Evolutionary conservation across 2,888 invertebrate species (phyloP).

Genomic region (Mythimna lalbum): DNA sequence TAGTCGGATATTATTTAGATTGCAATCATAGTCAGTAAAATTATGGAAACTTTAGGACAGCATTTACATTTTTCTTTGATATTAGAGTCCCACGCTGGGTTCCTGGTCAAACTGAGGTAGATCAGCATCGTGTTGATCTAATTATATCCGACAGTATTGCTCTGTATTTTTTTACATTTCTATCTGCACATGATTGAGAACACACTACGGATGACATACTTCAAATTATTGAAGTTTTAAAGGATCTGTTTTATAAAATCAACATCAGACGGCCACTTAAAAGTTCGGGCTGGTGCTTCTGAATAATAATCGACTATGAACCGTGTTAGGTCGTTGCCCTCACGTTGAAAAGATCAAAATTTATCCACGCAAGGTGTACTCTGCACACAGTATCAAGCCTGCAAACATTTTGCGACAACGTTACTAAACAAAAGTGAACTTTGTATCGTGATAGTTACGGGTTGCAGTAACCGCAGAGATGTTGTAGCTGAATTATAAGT

Average conservation of each 20-base stretch:
- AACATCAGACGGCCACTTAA: constrained; percentile 3
- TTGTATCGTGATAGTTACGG: constrained; percentile 62
- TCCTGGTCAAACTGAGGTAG: not conserved
- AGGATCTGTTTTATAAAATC: not conserved
- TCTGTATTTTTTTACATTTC: not conserved
- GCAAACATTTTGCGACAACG: constrained; percentile 44
- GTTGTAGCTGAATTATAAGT: constrained; percentile 65
- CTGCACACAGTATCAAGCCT: constrained; percentile 62
- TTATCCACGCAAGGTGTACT: constrained; percentile 71
- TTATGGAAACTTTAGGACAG: not conserved
- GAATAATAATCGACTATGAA: constrained; percentile 58
- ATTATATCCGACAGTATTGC: not conserved
- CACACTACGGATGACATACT: not conserved
- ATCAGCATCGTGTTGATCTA: not conserved
- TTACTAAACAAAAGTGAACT: constrained; percentile 63
- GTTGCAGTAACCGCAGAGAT: constrained; percentile 54
- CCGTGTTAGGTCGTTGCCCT: constrained; percentile 67
- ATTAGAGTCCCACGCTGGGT: not conserved
- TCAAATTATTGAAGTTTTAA: not conserved
- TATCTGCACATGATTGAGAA: constrained; percentile 1
- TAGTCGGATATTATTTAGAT: not conserved
- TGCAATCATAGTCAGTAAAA: not conserved
- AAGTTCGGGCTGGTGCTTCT: constrained; percentile 40
- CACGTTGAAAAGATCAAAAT: constrained; percentile 67
- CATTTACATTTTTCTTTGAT: not conserved